Base-by-base conservation (phyloP, 2,113 vertebrate species). In the Petromus typicus region DNA sequence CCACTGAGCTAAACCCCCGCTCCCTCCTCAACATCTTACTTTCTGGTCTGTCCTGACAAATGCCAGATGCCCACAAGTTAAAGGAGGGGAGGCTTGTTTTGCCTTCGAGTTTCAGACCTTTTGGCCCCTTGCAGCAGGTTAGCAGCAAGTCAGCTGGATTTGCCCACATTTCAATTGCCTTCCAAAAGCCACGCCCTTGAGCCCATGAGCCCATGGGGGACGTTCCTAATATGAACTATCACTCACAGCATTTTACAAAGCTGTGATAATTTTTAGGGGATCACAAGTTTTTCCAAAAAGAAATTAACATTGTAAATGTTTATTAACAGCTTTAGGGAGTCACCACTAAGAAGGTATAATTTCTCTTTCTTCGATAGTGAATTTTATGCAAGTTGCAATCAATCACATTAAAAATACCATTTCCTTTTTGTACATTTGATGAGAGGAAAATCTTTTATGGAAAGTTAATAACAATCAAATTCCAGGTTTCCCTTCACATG, bases 251-350 rank as follows among this genome's bases (percentile, higher is more conserved):
- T 34, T 94, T 96, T 88, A 16, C 23, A 27, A 34, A 54, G 20
- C 56, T 75, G 32, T 37, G 51, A 63, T 8, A 87, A 95, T 88
- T 98, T 95, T 92, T 82, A 94, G 95, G 37, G 16, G 91, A 90
- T 91, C n/a, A 48, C 79, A 97, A 86, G 2, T 83, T 95, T 97
- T 97, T 93, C n/a, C 66, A 69, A 97, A 95, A 59, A 97, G 95
- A 95, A 96, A 59, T 10, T 27, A 93, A 59, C 63, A 90, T 73
- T 97, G 93, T 61, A 96, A 59, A 85, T n/a, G 0, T 93, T 89
- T 92, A 90, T 54, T 95, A 92, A 96, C 64, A 48, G 61, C 76
- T 96, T 94, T n/a, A 96, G 32, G 66, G 96, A 7, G 8, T 95
- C 86, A 90, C 87, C 81, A 80, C 63, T 51, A 13, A 93, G 22